phyloP scores from a whole-genome alignment of 2,888 invertebrate species.

The Dolomedes plantarius region DNA sequence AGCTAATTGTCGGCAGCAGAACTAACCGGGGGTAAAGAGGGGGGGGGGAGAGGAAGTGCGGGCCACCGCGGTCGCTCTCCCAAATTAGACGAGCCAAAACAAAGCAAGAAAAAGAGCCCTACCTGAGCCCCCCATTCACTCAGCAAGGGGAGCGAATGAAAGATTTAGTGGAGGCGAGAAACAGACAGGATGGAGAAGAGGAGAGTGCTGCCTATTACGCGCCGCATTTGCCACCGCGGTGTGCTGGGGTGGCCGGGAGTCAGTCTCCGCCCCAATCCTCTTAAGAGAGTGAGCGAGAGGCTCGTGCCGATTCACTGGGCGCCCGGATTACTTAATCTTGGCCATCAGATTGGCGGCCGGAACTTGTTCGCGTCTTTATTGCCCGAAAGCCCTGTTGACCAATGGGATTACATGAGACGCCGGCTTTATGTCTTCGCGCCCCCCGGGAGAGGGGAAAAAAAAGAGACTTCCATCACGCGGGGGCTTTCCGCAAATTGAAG shows the following conservation, averaged over 20 bases:
- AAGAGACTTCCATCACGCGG: background rate
- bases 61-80: background rate
- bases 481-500: slow-evolving; percentile 1
- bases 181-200: background rate
- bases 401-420: slow-evolving; percentile 70
- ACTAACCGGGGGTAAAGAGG: too few relatives aligned
- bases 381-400: slow-evolving; percentile 71
- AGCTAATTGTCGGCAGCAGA: too few relatives aligned
- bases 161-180: slow-evolving; percentile 12
- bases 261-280: slow-evolving; percentile 61
- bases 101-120: background rate
- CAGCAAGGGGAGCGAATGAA: background rate
- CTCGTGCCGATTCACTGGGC: slow-evolving; percentile 67
- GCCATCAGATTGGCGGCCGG: slow-evolving; percentile 71
- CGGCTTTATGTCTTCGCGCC: slow-evolving; percentile 67
- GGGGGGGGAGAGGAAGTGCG: too few relatives aligned
- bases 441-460: slow-evolving; percentile 6
- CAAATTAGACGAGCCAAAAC: background rate
- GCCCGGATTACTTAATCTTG: slow-evolving; percentile 71
- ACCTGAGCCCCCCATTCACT: background rate
- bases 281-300: slow-evolving; percentile 42
- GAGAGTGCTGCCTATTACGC: slow-evolving; percentile 53
- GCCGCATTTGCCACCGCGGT: slow-evolving; percentile 64
- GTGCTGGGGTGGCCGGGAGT: slow-evolving; percentile 8
- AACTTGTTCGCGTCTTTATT: slow-evolving; percentile 71